Evolutionary conservation across 2,797 vertebrate species (phyloP).

Genomic region (Percopsis omiscomaycus): DNA sequence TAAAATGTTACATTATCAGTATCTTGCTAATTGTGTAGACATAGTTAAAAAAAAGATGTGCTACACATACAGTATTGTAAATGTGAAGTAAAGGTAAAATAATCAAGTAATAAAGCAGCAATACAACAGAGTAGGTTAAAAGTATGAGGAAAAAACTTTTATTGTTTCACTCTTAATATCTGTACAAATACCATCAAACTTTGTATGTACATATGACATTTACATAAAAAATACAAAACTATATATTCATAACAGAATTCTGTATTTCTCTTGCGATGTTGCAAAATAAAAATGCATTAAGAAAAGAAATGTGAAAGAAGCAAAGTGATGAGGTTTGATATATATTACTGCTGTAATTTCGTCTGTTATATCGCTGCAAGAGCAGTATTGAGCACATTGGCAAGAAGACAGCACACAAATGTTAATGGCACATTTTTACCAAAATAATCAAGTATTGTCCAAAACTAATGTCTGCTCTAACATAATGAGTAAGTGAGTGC

Average conservation of each 20-base stretch:
- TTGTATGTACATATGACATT: slow-evolving; percentile 99
- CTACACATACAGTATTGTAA: too few species aligned
- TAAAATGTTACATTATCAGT: too few species aligned
- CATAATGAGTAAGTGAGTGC: slow-evolving; percentile 51
- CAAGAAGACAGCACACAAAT: slow-evolving; percentile 70
- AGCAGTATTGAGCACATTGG: slow-evolving; percentile 76
- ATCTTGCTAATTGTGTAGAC: too few species aligned
- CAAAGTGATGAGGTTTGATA: slow-evolving; percentile 69
- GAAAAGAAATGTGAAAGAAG: slow-evolving; percentile 54
- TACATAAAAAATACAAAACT: slow-evolving; percentile 99
- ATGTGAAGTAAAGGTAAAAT: too few species aligned
- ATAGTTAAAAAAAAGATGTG: too few species aligned
- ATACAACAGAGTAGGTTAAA: slow-evolving; percentile 27
- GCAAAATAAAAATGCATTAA: slow-evolving; percentile 91
- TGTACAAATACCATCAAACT: slow-evolving; percentile 99
- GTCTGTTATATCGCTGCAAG: slow-evolving; percentile 67
- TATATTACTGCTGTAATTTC: slow-evolving; percentile 69
- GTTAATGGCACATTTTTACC: slow-evolving; percentile 78
- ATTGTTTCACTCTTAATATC: slow-evolving; percentile 98
- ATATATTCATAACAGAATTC: slow-evolving; percentile 99
- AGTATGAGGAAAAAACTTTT: slow-evolving; percentile 77
- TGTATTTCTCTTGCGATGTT: slow-evolving; percentile 97
- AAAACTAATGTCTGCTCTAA: slow-evolving; percentile 62
- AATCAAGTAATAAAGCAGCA: slow-evolving; percentile 15
- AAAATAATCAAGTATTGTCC: slow-evolving; percentile 74